A percentile compares a stretch with the other conserved stretches of the same genome.
Conservation (phyloP, 2,797 vertebrate species). For the Sebastes variabilis region DNA sequence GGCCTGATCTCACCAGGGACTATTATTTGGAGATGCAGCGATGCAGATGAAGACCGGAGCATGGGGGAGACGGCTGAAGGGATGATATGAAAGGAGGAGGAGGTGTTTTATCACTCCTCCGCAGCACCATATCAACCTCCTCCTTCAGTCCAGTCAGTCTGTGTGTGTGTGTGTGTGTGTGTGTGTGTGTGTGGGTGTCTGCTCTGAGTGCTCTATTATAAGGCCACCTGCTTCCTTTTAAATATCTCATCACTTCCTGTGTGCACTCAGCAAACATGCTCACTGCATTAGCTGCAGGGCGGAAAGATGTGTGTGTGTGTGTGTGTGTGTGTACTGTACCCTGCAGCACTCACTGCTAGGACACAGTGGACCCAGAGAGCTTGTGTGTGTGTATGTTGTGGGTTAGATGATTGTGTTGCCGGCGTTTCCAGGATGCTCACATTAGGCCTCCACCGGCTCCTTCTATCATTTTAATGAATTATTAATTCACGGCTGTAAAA, state of each 20-base stretch:
- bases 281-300: constrained; percentile 42
- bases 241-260: constrained; percentile 73
- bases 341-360: constrained; percentile 17
- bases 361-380: background rate
- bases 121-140: constrained; percentile 13
- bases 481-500: constrained; percentile 46
- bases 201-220: constrained; percentile 56
- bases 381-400: background rate
- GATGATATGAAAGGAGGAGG: constrained; percentile 22
- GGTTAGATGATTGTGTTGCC: constrained; percentile 22
- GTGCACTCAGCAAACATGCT: constrained; percentile 57
- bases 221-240: constrained; percentile 65
- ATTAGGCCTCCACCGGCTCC: constrained; percentile 29
- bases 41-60: constrained; percentile 26
- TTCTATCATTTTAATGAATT: constrained; percentile 59
- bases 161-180: no score
- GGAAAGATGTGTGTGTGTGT: constrained; percentile 1
- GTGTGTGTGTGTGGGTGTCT: background rate
- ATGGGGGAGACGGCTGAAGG: background rate
- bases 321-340: constrained; percentile 2
- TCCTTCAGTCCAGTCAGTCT: constrained; percentile 8
- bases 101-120: constrained; percentile 51
- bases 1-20: constrained; percentile 25
- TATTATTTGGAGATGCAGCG: constrained; percentile 7
- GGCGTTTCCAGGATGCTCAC: constrained; percentile 44